These are phyloP conservation scores for Anhinga anhinga DNA, from an alignment of 2,113 vertebrate genomes.

Conservation along the genomic window DNA sequence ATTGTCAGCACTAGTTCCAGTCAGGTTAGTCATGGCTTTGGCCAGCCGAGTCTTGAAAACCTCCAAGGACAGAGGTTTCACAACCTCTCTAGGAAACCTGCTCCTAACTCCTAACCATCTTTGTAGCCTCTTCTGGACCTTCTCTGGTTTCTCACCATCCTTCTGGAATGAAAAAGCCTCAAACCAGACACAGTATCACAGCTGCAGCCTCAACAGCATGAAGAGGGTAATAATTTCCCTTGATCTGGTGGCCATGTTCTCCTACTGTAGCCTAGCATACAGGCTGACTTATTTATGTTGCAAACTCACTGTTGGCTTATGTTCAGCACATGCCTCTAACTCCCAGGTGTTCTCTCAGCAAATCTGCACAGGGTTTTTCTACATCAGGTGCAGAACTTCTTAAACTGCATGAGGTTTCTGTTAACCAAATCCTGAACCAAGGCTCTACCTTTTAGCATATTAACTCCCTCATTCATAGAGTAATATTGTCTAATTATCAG, in stretches of 20 bases:
- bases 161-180: neutral
- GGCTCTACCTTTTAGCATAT: neutral
- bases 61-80: neutral
- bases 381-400: neutral
- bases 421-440: neutral
- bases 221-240: neutral
- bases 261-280: neutral
- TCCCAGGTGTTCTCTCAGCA: neutral
- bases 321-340: neutral
- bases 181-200: neutral
- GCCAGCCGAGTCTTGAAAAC: neutral
- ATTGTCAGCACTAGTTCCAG: neutral
- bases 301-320: neutral
- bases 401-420: neutral
- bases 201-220: neutral
- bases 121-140: neutral
- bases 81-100: neutral
- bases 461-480: neutral
- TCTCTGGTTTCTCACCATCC: neutral
- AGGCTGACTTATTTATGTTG: neutral
- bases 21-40: neutral
- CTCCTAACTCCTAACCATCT: neutral
- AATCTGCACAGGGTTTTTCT: neutral
- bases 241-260: neutral
- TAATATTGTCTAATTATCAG: neutral